Percentiles rank a stretch among this genome's conserved stretches.
Evolutionary conservation across 2,797 vertebrate genomes (phyloP).

Genomic region (Craterocephalus amniculus): DNA sequence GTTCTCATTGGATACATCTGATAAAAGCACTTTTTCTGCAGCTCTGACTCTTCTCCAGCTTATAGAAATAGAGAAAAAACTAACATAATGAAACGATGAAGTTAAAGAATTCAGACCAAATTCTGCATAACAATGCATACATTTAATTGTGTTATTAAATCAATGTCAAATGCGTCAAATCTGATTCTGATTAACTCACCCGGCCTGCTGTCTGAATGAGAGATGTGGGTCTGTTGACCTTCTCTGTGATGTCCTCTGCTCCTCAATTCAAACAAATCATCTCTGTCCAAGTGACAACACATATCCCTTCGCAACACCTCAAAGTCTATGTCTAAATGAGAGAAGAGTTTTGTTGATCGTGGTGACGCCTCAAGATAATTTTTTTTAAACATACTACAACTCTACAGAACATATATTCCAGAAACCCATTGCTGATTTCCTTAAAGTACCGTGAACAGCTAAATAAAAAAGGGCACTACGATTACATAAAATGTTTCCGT

Average conservation of each 20-base stretch:
- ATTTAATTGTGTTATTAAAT: neutral
- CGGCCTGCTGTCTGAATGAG: slow-evolving; percentile 58
- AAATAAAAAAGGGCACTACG: neutral
- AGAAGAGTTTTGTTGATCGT: neutral
- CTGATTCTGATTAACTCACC: slow-evolving; percentile 53
- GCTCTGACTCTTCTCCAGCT: neutral
- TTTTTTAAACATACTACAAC: neutral
- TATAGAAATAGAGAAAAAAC: neutral
- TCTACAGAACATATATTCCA: no score
- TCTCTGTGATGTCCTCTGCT: slow-evolving; percentile 43
- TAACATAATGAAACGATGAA: neutral
- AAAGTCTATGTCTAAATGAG: slow-evolving; percentile 65
- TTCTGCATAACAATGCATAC: neutral
- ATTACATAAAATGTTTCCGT: neutral
- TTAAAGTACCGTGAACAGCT: neutral
- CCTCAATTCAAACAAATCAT: slow-evolving; percentile 48
- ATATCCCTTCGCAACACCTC: slow-evolving; percentile 85
- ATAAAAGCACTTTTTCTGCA: neutral
- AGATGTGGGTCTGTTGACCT: slow-evolving; percentile 43
- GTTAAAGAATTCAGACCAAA: neutral
- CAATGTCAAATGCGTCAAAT: neutral
- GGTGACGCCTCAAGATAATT: neutral
- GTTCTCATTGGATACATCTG: neutral
- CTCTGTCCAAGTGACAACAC: slow-evolving; percentile 53
- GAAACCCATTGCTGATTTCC: neutral